These are phyloP conservation scores for Caenorhabditis sp. DNA, from an alignment of 2,888 invertebrate genomes.

Conservation along the genomic window DNA sequence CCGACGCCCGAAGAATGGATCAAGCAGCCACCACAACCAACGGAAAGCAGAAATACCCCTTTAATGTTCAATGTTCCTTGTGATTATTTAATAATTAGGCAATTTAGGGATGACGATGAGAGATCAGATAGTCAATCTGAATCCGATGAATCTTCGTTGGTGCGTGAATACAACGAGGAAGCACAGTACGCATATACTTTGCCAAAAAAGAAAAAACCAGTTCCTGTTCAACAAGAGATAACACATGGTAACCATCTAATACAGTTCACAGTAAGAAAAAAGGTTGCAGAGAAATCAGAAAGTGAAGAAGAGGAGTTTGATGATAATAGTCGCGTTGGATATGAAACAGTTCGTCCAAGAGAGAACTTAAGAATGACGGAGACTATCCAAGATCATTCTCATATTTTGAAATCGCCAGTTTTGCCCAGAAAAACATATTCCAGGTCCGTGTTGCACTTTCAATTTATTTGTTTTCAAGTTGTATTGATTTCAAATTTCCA, in stretches of 20 bases:
- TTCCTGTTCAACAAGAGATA: slow-evolving; percentile 6
- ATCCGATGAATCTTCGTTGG: slow-evolving; percentile 42
- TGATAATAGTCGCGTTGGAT: slow-evolving; percentile 39
- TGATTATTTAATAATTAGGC: too few species aligned
- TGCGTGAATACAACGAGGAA: slow-evolving; percentile 47
- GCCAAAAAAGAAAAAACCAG: slow-evolving; percentile 48
- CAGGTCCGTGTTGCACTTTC: slow-evolving; percentile 18
- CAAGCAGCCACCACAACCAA: slow-evolving; percentile 40
- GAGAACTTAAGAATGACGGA: slow-evolving; percentile 46
- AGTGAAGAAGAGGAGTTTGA: slow-evolving; percentile 39
- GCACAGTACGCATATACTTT: slow-evolving; percentile 53
- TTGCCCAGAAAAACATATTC: slow-evolving; percentile 61
- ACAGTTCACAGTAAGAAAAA: background rate
- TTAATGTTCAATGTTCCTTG: slow-evolving; percentile 1
- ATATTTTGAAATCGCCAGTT: slow-evolving; percentile 53
- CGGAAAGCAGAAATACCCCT: slow-evolving; percentile 44
- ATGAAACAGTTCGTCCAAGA: slow-evolving; percentile 38
- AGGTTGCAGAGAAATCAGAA: slow-evolving; percentile 40
- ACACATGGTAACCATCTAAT: slow-evolving; percentile 18
- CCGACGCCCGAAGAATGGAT: slow-evolving; percentile 64
- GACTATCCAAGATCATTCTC: slow-evolving; percentile 50
- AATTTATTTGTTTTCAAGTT: background rate
- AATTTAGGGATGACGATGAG: slow-evolving; percentile 5
- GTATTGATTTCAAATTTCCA: background rate
- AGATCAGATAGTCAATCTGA: slow-evolving; percentile 23